These are phyloP conservation scores for Hepsetus odoe DNA, from an alignment of 2,113 vertebrate genomes.

Conservation along the genomic window DNA sequence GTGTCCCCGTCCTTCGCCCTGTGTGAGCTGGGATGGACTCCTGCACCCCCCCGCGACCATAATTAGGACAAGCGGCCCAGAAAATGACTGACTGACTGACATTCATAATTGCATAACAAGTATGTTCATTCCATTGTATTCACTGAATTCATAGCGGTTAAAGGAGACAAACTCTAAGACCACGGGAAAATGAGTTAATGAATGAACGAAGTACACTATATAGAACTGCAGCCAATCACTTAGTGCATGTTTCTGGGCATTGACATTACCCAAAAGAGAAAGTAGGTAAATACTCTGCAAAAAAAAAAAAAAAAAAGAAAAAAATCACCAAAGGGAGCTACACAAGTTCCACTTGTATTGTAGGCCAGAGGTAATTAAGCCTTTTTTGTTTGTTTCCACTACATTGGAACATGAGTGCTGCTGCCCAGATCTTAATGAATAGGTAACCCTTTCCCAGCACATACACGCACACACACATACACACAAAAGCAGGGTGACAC, in stretches of 20 bases:
- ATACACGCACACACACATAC: slow-evolving; percentile 23
- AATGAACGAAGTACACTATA: not conserved
- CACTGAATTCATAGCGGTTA: too few species aligned
- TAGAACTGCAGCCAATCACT: not conserved
- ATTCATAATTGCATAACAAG: too few species aligned
- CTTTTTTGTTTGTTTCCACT: slow-evolving; percentile 46
- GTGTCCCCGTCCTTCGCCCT: too few species aligned
- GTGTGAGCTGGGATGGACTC: too few species aligned
- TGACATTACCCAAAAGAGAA: not conserved
- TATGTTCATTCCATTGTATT: too few species aligned
- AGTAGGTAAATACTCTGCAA: slow-evolving; percentile 31
- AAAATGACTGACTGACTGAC: too few species aligned
- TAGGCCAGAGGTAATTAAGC: slow-evolving; percentile 43
- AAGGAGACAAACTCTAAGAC: too few species aligned
- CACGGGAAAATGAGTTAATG: not conserved
- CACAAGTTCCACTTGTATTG: slow-evolving; percentile 23
- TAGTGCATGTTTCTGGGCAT: not conserved
- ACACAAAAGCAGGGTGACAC: slow-evolving; percentile 33
- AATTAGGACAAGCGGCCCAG: too few species aligned
- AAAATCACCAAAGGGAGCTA: slow-evolving; percentile 30
- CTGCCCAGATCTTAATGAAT: slow-evolving; percentile 53
- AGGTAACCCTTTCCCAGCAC: slow-evolving; percentile 42
- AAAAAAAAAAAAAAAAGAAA: slow-evolving; percentile 31
- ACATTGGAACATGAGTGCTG: slow-evolving; percentile 38
- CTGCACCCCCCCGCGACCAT: too few species aligned